A percentile compares a stretch with the other conserved stretches of the same genome.
These are phyloP conservation scores for Teleiodes luculella DNA, from an alignment of 2,888 invertebrate genomes.

Conservation along the genomic window DNA sequence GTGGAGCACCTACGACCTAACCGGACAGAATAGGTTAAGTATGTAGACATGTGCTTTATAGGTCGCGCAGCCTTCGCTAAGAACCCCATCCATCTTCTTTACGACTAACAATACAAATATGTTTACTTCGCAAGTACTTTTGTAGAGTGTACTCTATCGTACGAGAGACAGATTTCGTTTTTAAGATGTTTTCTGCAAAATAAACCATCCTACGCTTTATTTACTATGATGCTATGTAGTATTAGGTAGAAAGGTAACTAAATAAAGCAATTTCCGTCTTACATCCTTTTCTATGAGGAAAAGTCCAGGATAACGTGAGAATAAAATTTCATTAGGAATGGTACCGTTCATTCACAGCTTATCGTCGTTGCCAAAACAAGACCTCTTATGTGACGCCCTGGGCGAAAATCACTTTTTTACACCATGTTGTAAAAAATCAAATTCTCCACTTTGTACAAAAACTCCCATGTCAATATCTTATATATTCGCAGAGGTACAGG, in stretches of 20 bases:
- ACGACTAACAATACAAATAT: conserved; percentile 15
- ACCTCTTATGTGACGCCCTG: too few relatives aligned
- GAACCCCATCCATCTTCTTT: conserved; percentile 25
- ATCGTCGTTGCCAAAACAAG: too few relatives aligned
- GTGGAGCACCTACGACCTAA: background rate
- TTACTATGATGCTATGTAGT: background rate
- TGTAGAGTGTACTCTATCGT: background rate
- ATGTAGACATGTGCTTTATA: background rate
- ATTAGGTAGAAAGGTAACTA: background rate
- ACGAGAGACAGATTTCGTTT: background rate
- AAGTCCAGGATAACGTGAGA: background rate
- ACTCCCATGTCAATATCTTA: too few relatives aligned
- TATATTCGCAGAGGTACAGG: too few relatives aligned
- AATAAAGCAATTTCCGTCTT: background rate
- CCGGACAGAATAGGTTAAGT: background rate
- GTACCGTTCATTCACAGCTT: too few relatives aligned
- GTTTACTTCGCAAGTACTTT: background rate
- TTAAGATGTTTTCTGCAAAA: background rate
- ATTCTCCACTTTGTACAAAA: too few relatives aligned
- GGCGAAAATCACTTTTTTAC: too few relatives aligned
- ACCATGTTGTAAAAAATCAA: too few relatives aligned
- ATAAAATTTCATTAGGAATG: background rate
- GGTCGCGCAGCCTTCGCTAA: background rate
- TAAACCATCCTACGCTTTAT: background rate
- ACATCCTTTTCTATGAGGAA: background rate